phyloP scores from a whole-genome alignment of 1,140 invertebrate species.

The Drosophila guanche region DNA sequence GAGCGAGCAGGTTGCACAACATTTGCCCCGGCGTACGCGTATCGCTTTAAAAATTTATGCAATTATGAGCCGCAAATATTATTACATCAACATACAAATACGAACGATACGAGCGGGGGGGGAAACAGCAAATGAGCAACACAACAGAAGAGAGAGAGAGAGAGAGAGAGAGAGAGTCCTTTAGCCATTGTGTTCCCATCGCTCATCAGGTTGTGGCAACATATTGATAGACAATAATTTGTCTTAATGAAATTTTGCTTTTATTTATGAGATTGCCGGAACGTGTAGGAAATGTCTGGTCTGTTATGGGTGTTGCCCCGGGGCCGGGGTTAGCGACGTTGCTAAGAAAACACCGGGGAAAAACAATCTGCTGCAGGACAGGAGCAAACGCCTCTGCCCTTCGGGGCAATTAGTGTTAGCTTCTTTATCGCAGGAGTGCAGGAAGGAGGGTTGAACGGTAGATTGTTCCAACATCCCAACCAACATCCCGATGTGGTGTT shows the following conservation, averaged over 20 bases:
- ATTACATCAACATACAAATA: constrained; percentile 81
- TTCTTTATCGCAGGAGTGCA: neutral
- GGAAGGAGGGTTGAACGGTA: constrained; percentile 18
- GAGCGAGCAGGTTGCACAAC: constrained; percentile 18
- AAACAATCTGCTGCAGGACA: constrained; percentile 58
- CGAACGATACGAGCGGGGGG: constrained; percentile 11
- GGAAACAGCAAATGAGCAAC: constrained; percentile 53
- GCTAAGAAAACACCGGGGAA: constrained; percentile 52
- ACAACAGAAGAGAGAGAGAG: constrained; percentile 3
- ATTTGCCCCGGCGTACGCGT: constrained; percentile 38
- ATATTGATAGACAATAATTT: constrained; percentile 83
- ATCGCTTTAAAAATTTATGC: constrained; percentile 80
- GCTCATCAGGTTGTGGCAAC: constrained; percentile 54
- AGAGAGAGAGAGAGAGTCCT: constrained; percentile 1
- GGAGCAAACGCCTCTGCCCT: constrained; percentile 17
- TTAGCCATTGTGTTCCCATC: constrained; percentile 1
- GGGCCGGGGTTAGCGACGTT: constrained; percentile 40
- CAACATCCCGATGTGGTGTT: constrained; percentile 4
- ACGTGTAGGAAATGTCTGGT: constrained; percentile 57
- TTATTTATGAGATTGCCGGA: constrained; percentile 79
- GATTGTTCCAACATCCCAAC: constrained; percentile 28
- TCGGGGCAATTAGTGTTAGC: constrained; percentile 65
- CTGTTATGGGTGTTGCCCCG: neutral
- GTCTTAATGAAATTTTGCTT: constrained; percentile 81
- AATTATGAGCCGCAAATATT: constrained; percentile 82